Evolutionary conservation across 2,797 vertebrate species (phyloP), one percentile per base, ranked within the genome.

Genomic region (Lepus townsendii): DNA sequence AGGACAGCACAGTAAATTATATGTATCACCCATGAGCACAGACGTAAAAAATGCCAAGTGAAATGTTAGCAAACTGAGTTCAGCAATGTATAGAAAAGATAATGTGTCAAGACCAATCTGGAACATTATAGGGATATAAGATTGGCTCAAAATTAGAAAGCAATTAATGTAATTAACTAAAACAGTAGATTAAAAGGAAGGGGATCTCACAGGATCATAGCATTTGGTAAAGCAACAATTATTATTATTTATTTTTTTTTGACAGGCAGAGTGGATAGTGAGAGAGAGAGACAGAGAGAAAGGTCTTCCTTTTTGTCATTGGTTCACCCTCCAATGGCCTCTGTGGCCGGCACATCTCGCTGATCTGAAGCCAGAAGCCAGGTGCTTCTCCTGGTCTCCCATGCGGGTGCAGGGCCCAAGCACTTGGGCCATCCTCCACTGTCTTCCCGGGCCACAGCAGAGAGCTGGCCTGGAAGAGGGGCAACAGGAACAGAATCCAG

Each of bases 121-220:
- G 20, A 66, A 72, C 16, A 87, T 32, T 84, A 30, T 80, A 76
- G 68, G 27, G 93, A 87, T 32, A 57, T 3, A 79, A 84, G 6
- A 77, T 4, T 84, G 30, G 68, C 76, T 80, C 32, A 92, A 72
- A 71, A 87, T 83, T 76, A 92, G 63, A 84, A 91, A 93, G 63
- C 17, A 26, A 71, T 89, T 50, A 62, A 89, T 4, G 26, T 65
- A 57, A 83, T 6, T 93, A 66, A 84, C 24, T 57, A 92, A 71
- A 80, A 71, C 3, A 79, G 80, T 17, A 78, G 26, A 83, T 75
- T 65, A 50, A 78, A 75, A 54, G 26, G 42, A 17, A 32, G 32
- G 20, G 20, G 8, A 32, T 24, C 32, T 80, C 69, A 75, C 3
- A 83, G 30, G 71, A 38, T 54, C 17, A 85, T 26, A 57, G 13